Evolutionary conservation across 2,113 vertebrate species (phyloP).

Genomic region (Neolamprologus tretocephalus): DNA sequence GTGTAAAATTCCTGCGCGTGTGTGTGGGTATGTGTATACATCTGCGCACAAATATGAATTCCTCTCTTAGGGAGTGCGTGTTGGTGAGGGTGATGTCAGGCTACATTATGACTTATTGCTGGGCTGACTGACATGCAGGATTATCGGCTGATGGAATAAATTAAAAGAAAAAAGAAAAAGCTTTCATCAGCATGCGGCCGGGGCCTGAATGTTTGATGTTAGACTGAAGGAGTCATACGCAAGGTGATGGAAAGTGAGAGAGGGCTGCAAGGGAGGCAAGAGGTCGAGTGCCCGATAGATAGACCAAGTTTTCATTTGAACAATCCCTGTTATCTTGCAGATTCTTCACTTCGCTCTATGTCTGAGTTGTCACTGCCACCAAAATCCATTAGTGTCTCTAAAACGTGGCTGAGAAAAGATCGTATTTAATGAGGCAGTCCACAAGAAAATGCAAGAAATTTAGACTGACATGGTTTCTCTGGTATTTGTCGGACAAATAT

Average conservation of each 20-base stretch:
- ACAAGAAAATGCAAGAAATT: neutral
- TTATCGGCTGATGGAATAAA: slow-evolving; percentile 45
- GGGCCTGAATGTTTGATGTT: slow-evolving; percentile 51
- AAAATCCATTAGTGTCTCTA: neutral
- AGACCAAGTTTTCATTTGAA: neutral
- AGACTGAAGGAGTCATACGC: slow-evolving; percentile 28
- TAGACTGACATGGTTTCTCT: neutral
- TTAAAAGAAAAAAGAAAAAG: neutral
- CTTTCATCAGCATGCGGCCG: slow-evolving; percentile 50
- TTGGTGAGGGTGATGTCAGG: slow-evolving; percentile 50
- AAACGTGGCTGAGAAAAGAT: neutral
- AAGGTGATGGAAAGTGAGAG: slow-evolving; percentile 5
- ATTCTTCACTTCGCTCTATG: neutral
- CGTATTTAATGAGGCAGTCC: neutral
- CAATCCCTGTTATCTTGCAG: neutral
- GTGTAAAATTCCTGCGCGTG: neutral
- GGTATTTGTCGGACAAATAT: neutral
- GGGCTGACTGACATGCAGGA: slow-evolving; percentile 61
- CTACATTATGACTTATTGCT: slow-evolving; percentile 55
- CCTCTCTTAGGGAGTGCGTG: neutral
- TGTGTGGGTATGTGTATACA: neutral
- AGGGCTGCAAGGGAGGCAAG: neutral
- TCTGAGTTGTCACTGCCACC: neutral
- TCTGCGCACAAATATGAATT: slow-evolving; percentile 5
- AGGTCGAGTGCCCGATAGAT: slow-evolving; percentile 13